phyloP scores from a whole-genome alignment of 2,113 vertebrate genomes.

The Seriola dumerili region DNA sequence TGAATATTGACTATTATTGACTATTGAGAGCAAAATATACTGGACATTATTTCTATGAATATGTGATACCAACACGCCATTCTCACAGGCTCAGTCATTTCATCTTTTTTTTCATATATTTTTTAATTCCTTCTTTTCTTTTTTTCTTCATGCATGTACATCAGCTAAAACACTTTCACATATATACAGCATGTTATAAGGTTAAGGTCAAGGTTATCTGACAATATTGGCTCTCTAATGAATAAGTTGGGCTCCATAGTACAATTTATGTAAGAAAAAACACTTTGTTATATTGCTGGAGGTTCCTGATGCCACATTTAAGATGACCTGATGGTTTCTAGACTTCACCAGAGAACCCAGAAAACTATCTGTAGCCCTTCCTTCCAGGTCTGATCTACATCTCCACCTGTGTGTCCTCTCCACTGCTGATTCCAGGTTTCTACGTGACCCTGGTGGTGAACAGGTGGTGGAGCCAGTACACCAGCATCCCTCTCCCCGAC shows the following conservation, averaged over 20 bases:
- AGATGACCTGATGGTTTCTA: background rate
- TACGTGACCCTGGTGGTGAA: constrained; percentile 95
- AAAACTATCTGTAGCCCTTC: background rate
- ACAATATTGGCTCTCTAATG: background rate
- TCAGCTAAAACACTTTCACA: background rate
- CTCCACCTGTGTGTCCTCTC: background rate
- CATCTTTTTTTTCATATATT: too few species aligned
- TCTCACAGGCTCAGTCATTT: background rate
- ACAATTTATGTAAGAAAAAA: background rate
- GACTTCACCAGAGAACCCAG: background rate
- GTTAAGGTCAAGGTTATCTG: background rate
- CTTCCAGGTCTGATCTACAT: background rate
- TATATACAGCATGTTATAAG: background rate
- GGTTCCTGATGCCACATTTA: background rate
- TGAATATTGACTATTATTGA: background rate
- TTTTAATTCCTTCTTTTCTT: background rate
- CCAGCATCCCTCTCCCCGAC: constrained; percentile 90
- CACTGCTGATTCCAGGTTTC: constrained; percentile 85
- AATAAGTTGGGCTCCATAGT: background rate
- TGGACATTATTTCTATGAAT: too few species aligned
- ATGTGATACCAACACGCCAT: background rate
- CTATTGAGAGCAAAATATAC: too few species aligned
- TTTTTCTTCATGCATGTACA: background rate
- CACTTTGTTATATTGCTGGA: background rate
- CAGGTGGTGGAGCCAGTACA: constrained; percentile 96